These are phyloP conservation scores for Clostera curtula DNA, from an alignment of 2,888 invertebrate genomes.

Conservation along the genomic window DNA sequence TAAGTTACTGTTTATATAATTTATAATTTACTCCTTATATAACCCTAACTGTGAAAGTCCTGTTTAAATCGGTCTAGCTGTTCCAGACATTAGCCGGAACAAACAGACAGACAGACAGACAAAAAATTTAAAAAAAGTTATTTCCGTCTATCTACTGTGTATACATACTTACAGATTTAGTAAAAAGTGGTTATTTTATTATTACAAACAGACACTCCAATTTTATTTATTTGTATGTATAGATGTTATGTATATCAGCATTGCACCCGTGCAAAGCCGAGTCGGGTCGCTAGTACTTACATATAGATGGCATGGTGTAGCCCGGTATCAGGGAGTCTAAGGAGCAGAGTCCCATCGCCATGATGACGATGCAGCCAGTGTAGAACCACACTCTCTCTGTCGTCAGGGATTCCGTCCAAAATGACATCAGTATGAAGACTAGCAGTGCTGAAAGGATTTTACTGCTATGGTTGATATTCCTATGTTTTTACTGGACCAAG, in stretches of 20 bases:
- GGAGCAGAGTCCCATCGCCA: slow-evolving; percentile 48
- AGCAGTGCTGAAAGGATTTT: slow-evolving; percentile 41
- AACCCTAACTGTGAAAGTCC: not conserved
- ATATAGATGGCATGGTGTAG: slow-evolving; percentile 46
- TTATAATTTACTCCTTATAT: slow-evolving; percentile 1
- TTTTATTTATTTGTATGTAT: not conserved
- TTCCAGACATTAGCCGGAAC: no score
- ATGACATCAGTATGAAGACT: slow-evolving; percentile 50
- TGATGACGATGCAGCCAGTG: slow-evolving; percentile 34
- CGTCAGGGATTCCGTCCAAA: slow-evolving; percentile 52
- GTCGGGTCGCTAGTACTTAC: no score
- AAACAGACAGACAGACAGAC: not conserved
- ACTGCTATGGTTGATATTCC: no score
- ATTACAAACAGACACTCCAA: no score
- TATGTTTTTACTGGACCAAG: not conserved
- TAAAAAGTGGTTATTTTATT: no score
- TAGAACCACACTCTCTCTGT: slow-evolving; percentile 52
- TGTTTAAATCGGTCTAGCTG: no score
- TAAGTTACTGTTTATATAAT: no score
- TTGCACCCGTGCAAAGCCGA: no score
- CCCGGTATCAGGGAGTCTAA: slow-evolving; percentile 53
- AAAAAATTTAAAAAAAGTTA: not conserved
- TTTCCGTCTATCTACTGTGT: no score
- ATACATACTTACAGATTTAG: no score
- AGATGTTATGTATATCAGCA: not conserved